Conservation (phyloP, 2,888 invertebrate species). For the Sepioteuthis lessoniana region DNA sequence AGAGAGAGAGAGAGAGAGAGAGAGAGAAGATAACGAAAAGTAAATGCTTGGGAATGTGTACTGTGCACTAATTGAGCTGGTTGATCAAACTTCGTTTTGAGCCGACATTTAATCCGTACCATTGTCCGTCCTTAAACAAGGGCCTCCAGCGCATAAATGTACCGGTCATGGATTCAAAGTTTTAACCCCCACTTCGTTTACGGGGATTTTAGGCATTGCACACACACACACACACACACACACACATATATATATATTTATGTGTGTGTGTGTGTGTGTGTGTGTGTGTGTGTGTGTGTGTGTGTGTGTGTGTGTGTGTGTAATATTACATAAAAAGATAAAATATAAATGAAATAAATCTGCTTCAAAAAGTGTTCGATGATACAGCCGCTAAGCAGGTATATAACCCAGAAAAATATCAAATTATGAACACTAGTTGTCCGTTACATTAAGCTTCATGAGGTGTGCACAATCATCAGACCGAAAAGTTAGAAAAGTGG, state of each 20-base stretch:
- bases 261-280: too few relatives aligned
- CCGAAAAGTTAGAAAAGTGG: too few relatives aligned
- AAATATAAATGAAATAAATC: too few relatives aligned
- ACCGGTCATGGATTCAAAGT: slow-evolving; percentile 2
- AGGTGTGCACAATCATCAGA: too few relatives aligned
- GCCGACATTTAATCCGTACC: background rate
- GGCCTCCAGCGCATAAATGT: background rate
- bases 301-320: too few relatives aligned
- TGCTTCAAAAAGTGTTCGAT: too few relatives aligned
- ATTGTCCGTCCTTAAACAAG: background rate
- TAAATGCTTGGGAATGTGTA: background rate
- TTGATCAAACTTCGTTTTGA: background rate
- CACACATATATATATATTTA: background rate
- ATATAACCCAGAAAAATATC: too few relatives aligned
- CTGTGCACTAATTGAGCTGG: background rate
- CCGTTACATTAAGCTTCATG: too few relatives aligned
- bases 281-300: too few relatives aligned
- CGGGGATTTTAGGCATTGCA: background rate
- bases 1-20: background rate
- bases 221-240: background rate
- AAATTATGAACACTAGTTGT: too few relatives aligned
- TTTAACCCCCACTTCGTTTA: background rate
- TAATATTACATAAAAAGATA: too few relatives aligned
- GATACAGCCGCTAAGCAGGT: too few relatives aligned
- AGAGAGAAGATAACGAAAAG: background rate